Base-by-base conservation (phyloP, 2,888 invertebrate species). In the Epinotia bilunana region DNA sequence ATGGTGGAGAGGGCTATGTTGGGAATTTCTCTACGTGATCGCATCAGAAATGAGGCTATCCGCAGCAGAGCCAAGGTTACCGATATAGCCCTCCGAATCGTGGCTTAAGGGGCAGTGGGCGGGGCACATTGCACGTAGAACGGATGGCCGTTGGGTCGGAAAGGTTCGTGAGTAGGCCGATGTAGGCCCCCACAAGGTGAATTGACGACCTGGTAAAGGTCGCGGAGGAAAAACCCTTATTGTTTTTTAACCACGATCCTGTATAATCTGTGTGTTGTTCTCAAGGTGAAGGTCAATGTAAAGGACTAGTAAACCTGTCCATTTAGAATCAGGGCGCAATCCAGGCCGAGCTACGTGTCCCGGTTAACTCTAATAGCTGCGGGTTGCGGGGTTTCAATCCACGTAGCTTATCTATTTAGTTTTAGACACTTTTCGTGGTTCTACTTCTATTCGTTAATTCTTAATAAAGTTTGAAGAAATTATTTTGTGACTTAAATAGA, bases 311-410 rank as follows among this genome's bases (percentile, higher is more conserved):
- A 57, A 64, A 74, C 69, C 63, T 57, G 58, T 69, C 58, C 58
- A 74, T 74, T 74, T 64, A 64, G 57, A 74, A 64, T 58, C 64
- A 49, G 49, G 63, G 20, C 63, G 46, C 58, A 46, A 57, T 46
- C 62, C 46, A 28, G 28, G 62, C 55, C 20, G n/a, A 28, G 65
- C 49, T 69, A 64, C 57, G 63, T 58, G 43, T 43, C 43, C 58
- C 58, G 43, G 55, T 58, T 68, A 58, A 58, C 16, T 68, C 23
- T 68, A 68, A 68, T 68, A 23, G 58, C 55, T 33, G 16, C 13
- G 33, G 39, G 39, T 67, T 67, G 67, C 65, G 18, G 11, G 49
- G 5, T 43, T 69, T 69, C 69, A 23, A 69, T 46, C 23, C 23
- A 69, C 46, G 23, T 69, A 60, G 69, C 57, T 69, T 69, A 58